A percentile compares a stretch with the other conserved stretches of the same genome.
Evolutionary conservation across 2,113 vertebrate species (phyloP).

Genomic region (western clawed frog (Xenopus tropicalis)): UCB_Xtro_10.0 CM004444.2:12462501-12463000

Average conservation of each 20-base stretch:
- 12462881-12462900: conserved; percentile 93
- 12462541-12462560: conserved; percentile 99
- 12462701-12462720: conserved; percentile 97
- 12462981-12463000: too few relatives aligned
- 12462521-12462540: conserved; percentile 98
- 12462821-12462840: conserved; percentile 99
- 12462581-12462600: conserved; percentile 97
- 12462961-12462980: too few relatives aligned
- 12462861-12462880: conserved; percentile 87
- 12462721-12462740: conserved; percentile 97
- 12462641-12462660: conserved; percentile 98
- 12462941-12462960: too few relatives aligned
- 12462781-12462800: conserved; percentile 93
- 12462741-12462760: conserved; percentile 98
- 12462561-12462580: conserved; percentile 98
- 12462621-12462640: conserved; percentile 93
- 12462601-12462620: conserved; percentile 94
- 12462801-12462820: conserved; percentile 96
- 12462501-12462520: conserved; percentile 93
- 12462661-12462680: conserved; percentile 96
- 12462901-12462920: conserved; percentile 97
- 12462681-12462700: conserved; percentile 98
- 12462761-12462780: conserved; percentile 98
- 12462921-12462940: conserved; percentile 98
- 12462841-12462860: conserved; percentile 97